These are phyloP conservation scores for Scaptomyza graminum DNA, from an alignment of 1,140 invertebrate species.

Conservation along the genomic window DNA sequence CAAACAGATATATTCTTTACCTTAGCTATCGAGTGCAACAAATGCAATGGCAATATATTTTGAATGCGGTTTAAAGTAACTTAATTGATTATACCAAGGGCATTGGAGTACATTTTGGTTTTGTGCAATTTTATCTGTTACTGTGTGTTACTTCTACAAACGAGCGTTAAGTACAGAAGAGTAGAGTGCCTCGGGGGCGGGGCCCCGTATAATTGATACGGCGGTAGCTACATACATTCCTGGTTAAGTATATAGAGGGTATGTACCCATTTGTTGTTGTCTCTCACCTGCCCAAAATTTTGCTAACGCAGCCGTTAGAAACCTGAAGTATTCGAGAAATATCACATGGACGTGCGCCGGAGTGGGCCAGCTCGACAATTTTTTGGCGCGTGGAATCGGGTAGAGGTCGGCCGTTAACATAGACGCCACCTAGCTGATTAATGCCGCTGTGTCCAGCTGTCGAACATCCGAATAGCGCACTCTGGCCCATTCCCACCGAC, in stretches of 20 bases:
- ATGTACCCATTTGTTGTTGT: neutral
- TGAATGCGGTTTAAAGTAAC: too few relatives aligned
- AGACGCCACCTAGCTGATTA: constrained; percentile 99
- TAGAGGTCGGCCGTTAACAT: constrained; percentile 98
- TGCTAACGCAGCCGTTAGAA: constrained; percentile 97
- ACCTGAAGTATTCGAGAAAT: constrained; percentile 98
- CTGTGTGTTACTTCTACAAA: too few relatives aligned
- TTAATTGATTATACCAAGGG: too few relatives aligned
- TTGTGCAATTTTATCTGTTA: too few relatives aligned
- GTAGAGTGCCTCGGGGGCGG: too few relatives aligned
- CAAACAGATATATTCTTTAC: too few relatives aligned
- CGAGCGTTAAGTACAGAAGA: too few relatives aligned
- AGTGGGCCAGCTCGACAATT: constrained; percentile 98
- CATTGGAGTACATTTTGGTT: too few relatives aligned
- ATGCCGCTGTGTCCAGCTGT: constrained; percentile 96
- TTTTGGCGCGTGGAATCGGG: constrained; percentile 98
- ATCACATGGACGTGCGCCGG: constrained; percentile 98
- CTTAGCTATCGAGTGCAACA: too few relatives aligned
- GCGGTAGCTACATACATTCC: too few relatives aligned
- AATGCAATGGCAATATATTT: too few relatives aligned
- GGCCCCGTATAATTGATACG: too few relatives aligned
- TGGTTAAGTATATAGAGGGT: neutral
- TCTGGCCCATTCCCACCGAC: constrained; percentile 84
- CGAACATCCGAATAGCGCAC: constrained; percentile 90
- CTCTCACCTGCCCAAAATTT: constrained; percentile 97